A percentile compares a stretch with the other conserved stretches of the same genome.
Conservation (phyloP, 1,140 invertebrate genomes). For the Manduca sexta region DNA sequence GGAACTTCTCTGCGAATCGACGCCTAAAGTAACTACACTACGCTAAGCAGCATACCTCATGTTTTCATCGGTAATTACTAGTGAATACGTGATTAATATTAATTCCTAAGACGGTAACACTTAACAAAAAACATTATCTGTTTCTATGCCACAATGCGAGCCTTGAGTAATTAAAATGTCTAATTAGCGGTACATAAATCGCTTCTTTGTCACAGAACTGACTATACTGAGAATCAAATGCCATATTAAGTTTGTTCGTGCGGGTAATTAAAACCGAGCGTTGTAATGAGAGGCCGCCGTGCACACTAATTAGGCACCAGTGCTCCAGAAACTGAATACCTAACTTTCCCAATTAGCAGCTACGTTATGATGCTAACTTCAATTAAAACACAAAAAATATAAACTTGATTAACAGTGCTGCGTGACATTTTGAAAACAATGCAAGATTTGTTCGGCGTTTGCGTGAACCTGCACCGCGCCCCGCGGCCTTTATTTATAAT, state of each 20-base stretch:
- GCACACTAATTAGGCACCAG: constrained; percentile 50
- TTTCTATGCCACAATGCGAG: neutral
- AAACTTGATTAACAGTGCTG: constrained; percentile 4
- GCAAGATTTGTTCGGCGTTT: constrained; percentile 1
- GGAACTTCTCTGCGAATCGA: neutral
- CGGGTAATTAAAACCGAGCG: constrained; percentile 52
- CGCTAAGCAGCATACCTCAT: too few relatives aligned
- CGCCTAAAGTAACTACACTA: neutral
- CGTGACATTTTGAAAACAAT: neutral
- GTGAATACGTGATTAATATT: neutral
- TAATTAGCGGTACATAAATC: constrained; percentile 2
- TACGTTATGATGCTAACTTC: constrained; percentile 24
- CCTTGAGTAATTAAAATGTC: constrained; percentile 1
- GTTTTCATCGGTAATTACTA: too few relatives aligned
- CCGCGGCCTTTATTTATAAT: constrained; percentile 1
- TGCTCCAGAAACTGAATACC: constrained; percentile 51
- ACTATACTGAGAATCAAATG: constrained; percentile 23
- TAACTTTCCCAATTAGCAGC: constrained; percentile 56
- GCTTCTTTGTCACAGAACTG: constrained; percentile 1
- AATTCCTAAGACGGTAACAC: neutral
- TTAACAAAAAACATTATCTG: constrained; percentile 1
- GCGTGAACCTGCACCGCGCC: neutral
- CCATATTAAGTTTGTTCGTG: constrained; percentile 35
- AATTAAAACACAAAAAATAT: constrained; percentile 22
- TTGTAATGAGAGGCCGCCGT: constrained; percentile 40